These are phyloP conservation scores for Glaucopsyche alexis DNA, from an alignment of 2,888 invertebrate species.

Conservation along the genomic window DNA sequence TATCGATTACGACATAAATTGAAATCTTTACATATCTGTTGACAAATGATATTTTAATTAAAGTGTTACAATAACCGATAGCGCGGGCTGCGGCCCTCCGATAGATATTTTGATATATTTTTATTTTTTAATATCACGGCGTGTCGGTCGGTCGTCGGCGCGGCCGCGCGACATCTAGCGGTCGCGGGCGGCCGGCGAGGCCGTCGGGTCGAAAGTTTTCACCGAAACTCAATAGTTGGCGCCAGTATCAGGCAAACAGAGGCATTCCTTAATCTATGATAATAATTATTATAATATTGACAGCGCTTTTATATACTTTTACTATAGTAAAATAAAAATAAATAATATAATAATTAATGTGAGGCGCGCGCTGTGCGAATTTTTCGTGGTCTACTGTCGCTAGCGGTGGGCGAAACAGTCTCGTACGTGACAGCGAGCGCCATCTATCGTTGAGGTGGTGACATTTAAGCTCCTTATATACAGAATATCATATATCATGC, in stretches of 20 bases:
- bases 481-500: not conserved
- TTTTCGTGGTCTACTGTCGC: not conserved
- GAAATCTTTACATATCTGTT: slow-evolving; percentile 40
- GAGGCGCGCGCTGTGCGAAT: not conserved
- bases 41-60: slow-evolving; percentile 36
- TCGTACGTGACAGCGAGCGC: not conserved
- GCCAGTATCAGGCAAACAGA: slow-evolving; percentile 3
- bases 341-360: slow-evolving; percentile 8
- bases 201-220: slow-evolving; percentile 13
- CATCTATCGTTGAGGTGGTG: not conserved
- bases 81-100: slow-evolving; percentile 20
- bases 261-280: slow-evolving; percentile 26
- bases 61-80: slow-evolving; percentile 29
- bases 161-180: slow-evolving; percentile 30
- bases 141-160: slow-evolving; percentile 30
- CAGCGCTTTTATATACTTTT: slow-evolving; percentile 28
- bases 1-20: slow-evolving; percentile 29
- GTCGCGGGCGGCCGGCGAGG: slow-evolving; percentile 22
- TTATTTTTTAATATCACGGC: slow-evolving; percentile 13
- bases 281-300: slow-evolving; percentile 20
- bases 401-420: not conserved
- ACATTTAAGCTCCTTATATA: not conserved
- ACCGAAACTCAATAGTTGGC: slow-evolving; percentile 19
- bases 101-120: slow-evolving; percentile 27
- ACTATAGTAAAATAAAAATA: slow-evolving; percentile 20